These are phyloP conservation scores for Drosophila anomalata DNA, from an alignment of 2,888 invertebrate species.

Conservation along the genomic window DNA sequence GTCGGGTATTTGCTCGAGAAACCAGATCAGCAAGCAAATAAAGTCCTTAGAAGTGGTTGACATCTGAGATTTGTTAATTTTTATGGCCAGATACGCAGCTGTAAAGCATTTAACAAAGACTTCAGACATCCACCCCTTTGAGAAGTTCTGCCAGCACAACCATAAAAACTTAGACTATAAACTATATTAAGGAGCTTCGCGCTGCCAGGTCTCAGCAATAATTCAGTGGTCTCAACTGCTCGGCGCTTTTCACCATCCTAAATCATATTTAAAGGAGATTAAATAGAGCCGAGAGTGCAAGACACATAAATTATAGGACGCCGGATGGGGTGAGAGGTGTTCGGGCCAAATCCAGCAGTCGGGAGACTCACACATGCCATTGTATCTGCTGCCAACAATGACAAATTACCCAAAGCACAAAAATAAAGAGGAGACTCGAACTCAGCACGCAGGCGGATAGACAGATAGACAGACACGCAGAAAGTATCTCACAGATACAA, in stretches of 20 bases:
- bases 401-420: constrained; percentile 43
- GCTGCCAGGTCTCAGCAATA: constrained; percentile 19
- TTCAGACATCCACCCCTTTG: background rate
- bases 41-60: background rate
- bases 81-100: background rate
- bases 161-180: constrained; percentile 33
- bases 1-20: constrained; percentile 7
- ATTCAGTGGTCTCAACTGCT: constrained; percentile 46
- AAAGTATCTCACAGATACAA: constrained; percentile 49
- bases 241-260: constrained; percentile 21
- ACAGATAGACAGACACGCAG: constrained; percentile 24
- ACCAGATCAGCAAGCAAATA: background rate
- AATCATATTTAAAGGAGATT: constrained; percentile 47
- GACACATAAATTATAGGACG: constrained; percentile 35
- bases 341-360: constrained; percentile 16
- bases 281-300: constrained; percentile 30
- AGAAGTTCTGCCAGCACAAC: background rate
- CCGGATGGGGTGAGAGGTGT: constrained; percentile 16
- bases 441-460: constrained; percentile 11
- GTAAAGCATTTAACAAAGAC: constrained; percentile 11
- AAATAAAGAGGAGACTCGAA: constrained; percentile 28
- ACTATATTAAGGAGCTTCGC: constrained; percentile 7
- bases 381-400: constrained; percentile 39
- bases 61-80: constrained; percentile 1
- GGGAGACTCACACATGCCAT: constrained; percentile 3